Base-by-base conservation (phyloP, 2,888 invertebrate species). In the Stegophylla sp. region DNA sequence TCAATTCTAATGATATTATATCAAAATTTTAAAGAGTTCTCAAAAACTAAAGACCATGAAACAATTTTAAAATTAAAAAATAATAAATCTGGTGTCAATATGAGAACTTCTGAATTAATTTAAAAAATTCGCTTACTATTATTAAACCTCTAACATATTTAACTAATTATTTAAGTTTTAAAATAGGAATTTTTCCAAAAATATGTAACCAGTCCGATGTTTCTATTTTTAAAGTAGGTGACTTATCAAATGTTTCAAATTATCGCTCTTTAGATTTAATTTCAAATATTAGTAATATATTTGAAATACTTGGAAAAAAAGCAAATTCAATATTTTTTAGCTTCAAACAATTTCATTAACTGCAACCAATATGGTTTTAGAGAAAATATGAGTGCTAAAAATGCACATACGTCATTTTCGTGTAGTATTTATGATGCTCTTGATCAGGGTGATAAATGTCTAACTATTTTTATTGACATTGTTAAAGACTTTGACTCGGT, bases 401-500 rank as follows among this genome's bases (percentile, higher is more conserved):
- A 17, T 66, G 23, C 66, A 66, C 45, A 17, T 26, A 67, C 10
- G 23, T 67, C 26, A 45, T 26, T 67, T 41, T 7, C 26, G 10
- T 26, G 17, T 66, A 9, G 17, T 48, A 67, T 67, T 15, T 67
- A 48, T 17, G 17, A 9, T n/a, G 45, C 26, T 26, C 45, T 67
- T 23, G 66, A 67, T 9, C 13, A 45, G n/a, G 45, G 66, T 3
- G 45, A 67, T 26, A 66, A 43, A 66, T 66, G 43, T 26, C 10
- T 26, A 13, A n/a, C 45, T 67, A 67, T 67, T 20, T 45, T 66
- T 66, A 43, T 66, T 15, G 66, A 43, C 23, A 66, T 66, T 23
- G 66, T 5, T 13, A 20, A 53, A 53, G 53, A 2, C 4, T 53
- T 53, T 53, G 53, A 53, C 53, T 53, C 20, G 53, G 56, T 23